These are phyloP conservation scores for Nineta flava DNA, from an alignment of 2,888 invertebrate species.

Conservation along the genomic window DNA sequence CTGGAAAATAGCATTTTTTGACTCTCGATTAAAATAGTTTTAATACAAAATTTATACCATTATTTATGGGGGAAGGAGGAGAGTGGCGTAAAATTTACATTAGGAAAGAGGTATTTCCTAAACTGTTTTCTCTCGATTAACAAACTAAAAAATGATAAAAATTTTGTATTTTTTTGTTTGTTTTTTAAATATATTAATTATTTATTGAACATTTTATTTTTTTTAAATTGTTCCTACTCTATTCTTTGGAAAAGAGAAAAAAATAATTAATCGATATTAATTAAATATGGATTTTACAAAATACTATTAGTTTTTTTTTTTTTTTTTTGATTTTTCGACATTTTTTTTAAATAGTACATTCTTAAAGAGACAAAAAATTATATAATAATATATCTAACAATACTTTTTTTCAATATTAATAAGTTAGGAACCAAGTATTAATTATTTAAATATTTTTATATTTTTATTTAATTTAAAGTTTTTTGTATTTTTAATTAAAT, in stretches of 20 bases:
- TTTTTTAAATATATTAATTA: neutral
- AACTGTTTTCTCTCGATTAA: too few species aligned
- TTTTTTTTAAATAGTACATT: too few species aligned
- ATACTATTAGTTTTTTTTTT: neutral
- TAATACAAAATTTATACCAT: too few species aligned
- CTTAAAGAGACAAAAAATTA: neutral
- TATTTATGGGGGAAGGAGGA: too few species aligned
- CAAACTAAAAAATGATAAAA: neutral
- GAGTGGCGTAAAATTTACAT: too few species aligned
- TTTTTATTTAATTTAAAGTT: neutral
- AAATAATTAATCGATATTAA: neutral
- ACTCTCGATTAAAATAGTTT: too few species aligned
- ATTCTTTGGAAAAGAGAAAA: neutral
- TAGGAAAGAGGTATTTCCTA: too few species aligned
- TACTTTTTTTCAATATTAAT: conserved; percentile 18
- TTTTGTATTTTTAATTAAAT: neutral
- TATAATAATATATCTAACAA: neutral
- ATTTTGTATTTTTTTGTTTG: neutral
- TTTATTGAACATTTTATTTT: neutral
- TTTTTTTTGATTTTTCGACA: too few species aligned
- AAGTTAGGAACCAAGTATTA: conserved; percentile 27
- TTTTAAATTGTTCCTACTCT: neutral
- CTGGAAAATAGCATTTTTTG: neutral
- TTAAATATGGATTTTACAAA: neutral
- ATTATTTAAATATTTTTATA: conserved; percentile 1